Conservation (phyloP, 2,888 invertebrate genomes). For the Tiphia femorata region DNA sequence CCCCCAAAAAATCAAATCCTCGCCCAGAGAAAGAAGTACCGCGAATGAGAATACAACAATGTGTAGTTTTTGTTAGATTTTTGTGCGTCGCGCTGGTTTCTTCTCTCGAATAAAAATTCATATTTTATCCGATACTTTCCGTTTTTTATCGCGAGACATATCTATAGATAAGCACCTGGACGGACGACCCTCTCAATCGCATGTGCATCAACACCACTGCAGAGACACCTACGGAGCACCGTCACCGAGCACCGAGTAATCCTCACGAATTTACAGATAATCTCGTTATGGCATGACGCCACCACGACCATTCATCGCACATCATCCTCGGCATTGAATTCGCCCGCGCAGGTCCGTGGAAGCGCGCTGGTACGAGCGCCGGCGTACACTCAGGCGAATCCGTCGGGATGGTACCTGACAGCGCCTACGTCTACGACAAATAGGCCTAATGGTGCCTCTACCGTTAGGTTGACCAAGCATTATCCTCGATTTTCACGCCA, state of each 20-base stretch:
- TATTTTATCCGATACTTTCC: no score
- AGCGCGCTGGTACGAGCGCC: not conserved
- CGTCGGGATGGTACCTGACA: conserved; percentile 38
- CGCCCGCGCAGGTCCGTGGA: conserved; percentile 14
- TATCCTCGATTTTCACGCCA: conserved; percentile 60
- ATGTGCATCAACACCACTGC: not conserved
- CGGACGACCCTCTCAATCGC: no score
- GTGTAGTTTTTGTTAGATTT: no score
- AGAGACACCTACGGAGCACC: not conserved
- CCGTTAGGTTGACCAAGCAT: conserved; percentile 53
- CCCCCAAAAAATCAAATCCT: no score
- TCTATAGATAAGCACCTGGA: no score
- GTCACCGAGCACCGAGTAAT: conserved; percentile 42
- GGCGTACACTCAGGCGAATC: conserved; percentile 24
- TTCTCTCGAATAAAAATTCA: no score
- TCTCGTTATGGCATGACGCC: conserved; percentile 51
- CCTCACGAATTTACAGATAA: conserved; percentile 53
- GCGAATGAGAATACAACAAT: no score
- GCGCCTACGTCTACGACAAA: conserved; percentile 37
- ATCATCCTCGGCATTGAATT: conserved; percentile 23
- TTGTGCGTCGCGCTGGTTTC: no score
- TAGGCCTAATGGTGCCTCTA: conserved; percentile 51
- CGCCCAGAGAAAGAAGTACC: no score
- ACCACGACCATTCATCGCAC: conserved; percentile 27
- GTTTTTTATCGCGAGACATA: no score